Percentiles rank a stretch among this genome's conserved stretches.
These are phyloP conservation scores for Hoplodrina blanda DNA, from an alignment of 2,888 invertebrate species.

Conservation along the genomic window DNA sequence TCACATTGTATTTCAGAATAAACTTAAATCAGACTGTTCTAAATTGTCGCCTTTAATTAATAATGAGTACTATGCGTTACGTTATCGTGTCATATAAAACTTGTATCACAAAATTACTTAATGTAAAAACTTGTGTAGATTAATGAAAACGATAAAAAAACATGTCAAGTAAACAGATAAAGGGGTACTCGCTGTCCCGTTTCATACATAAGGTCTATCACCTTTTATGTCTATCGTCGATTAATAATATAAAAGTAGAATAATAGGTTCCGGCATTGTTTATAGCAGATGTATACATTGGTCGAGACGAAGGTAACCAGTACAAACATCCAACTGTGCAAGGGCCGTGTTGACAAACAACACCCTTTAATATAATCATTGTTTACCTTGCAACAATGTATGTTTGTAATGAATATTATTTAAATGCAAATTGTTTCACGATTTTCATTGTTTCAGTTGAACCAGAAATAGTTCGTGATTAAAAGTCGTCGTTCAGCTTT, in stretches of 20 bases:
- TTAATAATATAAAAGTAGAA: slow-evolving; percentile 54
- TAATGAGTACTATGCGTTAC: slow-evolving; percentile 13
- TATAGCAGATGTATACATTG: slow-evolving; percentile 54
- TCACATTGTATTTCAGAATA: slow-evolving; percentile 33
- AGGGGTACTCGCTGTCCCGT: background rate
- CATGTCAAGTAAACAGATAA: slow-evolving; percentile 39
- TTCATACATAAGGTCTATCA: slow-evolving; percentile 13
- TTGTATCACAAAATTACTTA: slow-evolving; percentile 38
- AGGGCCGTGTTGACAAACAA: slow-evolving; percentile 86
- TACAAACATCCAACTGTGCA: slow-evolving; percentile 68
- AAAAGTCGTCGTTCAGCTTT: slow-evolving; percentile 48
- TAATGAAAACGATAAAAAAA: slow-evolving; percentile 51
- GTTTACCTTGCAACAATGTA: slow-evolving; percentile 81
- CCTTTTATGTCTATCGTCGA: slow-evolving; percentile 28
- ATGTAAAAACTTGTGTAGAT: slow-evolving; percentile 44
- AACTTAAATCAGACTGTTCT: background rate
- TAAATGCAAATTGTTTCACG: slow-evolving; percentile 77
- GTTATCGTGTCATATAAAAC: slow-evolving; percentile 31
- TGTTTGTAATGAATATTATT: slow-evolving; percentile 79
- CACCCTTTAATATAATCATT: slow-evolving; percentile 81
- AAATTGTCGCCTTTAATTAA: slow-evolving; percentile 20
- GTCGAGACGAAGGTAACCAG: slow-evolving; percentile 58
- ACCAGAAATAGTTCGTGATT: slow-evolving; percentile 65
- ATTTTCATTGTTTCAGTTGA: slow-evolving; percentile 73
- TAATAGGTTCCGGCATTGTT: slow-evolving; percentile 59